phyloP scores from a whole-genome alignment of 2,888 invertebrate species.

The Junonia oenone region DNA sequence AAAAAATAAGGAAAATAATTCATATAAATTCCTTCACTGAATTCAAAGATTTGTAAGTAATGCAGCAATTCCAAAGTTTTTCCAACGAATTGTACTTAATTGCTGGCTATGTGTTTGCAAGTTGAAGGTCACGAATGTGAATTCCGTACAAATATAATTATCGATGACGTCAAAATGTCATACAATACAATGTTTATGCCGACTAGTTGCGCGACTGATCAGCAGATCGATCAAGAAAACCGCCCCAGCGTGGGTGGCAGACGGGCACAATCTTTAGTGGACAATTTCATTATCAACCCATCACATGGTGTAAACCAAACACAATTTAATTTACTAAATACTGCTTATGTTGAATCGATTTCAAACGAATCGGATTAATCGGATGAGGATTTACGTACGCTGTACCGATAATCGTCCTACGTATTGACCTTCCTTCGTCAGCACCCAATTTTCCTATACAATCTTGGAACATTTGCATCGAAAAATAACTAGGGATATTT shows the following conservation, averaged over 20 bases:
- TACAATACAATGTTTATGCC: conserved; percentile 6
- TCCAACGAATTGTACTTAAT: background rate
- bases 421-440: background rate
- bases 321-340: background rate
- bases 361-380: background rate
- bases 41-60: background rate
- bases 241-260: conserved; percentile 18
- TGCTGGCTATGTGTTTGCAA: conserved; percentile 10
- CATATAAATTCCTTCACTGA: background rate
- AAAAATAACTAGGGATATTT: conserved; percentile 19
- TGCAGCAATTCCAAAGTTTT: background rate
- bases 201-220: conserved; percentile 17
- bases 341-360: background rate
- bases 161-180: conserved; percentile 18
- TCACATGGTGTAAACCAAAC: background rate
- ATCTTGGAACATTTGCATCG: conserved; percentile 14
- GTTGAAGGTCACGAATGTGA: conserved; percentile 22
- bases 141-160: conserved; percentile 13
- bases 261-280: background rate
- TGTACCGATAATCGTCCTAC: background rate
- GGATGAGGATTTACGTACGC: background rate
- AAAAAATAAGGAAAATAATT: background rate
- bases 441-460: conserved; percentile 1
- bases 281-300: background rate
- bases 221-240: conserved; percentile 17